Evolutionary conservation across 2,113 vertebrate genomes (phyloP), one percentile per base, ranked within the genome.

Genomic region (Nerophis lumbriciformis): DNA sequence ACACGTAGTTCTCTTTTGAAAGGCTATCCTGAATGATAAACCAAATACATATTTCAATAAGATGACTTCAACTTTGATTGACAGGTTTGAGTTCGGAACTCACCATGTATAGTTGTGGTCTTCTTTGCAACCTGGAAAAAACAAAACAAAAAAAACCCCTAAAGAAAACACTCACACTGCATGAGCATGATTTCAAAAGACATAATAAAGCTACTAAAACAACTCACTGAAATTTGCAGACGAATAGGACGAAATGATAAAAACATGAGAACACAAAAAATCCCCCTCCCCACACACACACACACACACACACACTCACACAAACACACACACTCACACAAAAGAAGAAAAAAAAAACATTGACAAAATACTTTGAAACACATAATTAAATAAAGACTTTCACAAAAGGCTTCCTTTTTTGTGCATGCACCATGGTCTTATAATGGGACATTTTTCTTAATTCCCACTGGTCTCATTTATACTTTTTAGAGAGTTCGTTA

Each of bases 41-140:
- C 38, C 6, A 45, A 45, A 12, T 45, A 45, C 12, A 45, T 45
- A 45, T 45, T 45, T 45, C 42, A 5, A 45, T 11, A 11, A 45
- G 10, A 11, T 45, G 10, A 45, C 10, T 45, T 45, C 9, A 45
- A 45, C 42, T 12, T 12, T 2, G 11, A 45, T 45, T 11, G 12
- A 12, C 42, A 45, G 42, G 42, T 45, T 12, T 9, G 38, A 45
- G 42, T 45, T 45, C 12, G 42, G 11, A 45, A 45, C 42, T 4
- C 42, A 11, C 42, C 42, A 45, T 12, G 42, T 45, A 11, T 11
- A 45, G 10, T 12, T 45, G 10, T 45, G 42, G 42, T 82, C 85
- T 94, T 92, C 54, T 90, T 80, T 52, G 82, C 83, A 72, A 83
- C 80, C 90, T 92, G 85, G 72, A 66, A 52, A 13, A 47, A 73